Conservation (phyloP, 1,140 invertebrate genomes). For the Bathynomus jamesi region DNA sequence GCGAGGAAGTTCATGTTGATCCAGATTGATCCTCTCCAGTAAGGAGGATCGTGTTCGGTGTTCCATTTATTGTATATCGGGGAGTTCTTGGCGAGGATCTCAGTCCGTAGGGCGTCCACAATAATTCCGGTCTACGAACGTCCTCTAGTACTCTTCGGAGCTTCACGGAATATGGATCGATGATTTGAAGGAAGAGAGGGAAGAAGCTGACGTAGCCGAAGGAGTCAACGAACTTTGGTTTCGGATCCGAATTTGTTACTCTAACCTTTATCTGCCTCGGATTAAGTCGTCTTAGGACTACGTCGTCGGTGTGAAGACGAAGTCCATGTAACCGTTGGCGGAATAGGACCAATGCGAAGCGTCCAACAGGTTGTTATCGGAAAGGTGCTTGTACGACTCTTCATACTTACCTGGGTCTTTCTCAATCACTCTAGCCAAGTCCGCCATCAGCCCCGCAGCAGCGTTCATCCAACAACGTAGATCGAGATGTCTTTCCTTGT, state of each 20-base stretch:
- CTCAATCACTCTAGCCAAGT: slow-evolving; percentile 62
- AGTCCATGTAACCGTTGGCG: slow-evolving; percentile 74
- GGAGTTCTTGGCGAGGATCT: slow-evolving; percentile 80
- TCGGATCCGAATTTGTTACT: slow-evolving; percentile 61
- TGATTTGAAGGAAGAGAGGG: slow-evolving; percentile 77
- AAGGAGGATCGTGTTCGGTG: slow-evolving; percentile 96
- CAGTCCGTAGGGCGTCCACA: slow-evolving; percentile 91
- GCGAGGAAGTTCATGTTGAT: slow-evolving; percentile 97
- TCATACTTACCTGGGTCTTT: slow-evolving; percentile 58
- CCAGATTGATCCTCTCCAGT: slow-evolving; percentile 97
- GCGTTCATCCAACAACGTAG: slow-evolving; percentile 94
- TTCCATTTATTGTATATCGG: slow-evolving; percentile 89
- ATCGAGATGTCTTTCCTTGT: slow-evolving; percentile 87
- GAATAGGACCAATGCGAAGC: slow-evolving; percentile 76
- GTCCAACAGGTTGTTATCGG: slow-evolving; percentile 70
- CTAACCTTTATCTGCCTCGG: slow-evolving; percentile 54
- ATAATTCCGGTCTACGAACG: slow-evolving; percentile 63
- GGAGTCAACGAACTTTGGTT: slow-evolving; percentile 66
- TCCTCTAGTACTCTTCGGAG: slow-evolving; percentile 70
- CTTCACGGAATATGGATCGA: slow-evolving; percentile 74
- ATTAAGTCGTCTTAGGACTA: slow-evolving; percentile 57
- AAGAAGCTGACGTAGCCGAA: slow-evolving; percentile 97
- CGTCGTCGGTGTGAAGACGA: slow-evolving; percentile 78
- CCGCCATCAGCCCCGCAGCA: slow-evolving; percentile 69
- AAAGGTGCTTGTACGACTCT: slow-evolving; percentile 60